Conservation (phyloP, 1,140 invertebrate species). For the Ceratitis capitata region DNA sequence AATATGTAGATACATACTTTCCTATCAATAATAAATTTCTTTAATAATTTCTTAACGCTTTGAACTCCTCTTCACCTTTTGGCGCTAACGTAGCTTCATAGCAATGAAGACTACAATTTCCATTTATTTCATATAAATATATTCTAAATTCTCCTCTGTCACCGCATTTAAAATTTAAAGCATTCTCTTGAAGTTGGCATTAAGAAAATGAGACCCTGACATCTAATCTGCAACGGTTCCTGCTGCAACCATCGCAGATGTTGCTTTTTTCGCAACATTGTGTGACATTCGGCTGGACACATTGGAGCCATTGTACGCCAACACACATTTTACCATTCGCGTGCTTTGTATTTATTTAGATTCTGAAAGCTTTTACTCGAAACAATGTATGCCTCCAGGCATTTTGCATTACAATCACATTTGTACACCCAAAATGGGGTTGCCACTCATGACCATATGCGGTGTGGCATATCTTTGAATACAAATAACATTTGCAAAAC, state of each 20-base stretch:
- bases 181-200: neutral
- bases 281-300: neutral
- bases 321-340: neutral
- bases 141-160: neutral
- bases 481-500: neutral
- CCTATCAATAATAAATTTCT: too few relatives aligned
- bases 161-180: neutral
- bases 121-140: too few relatives aligned
- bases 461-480: slow-evolving; percentile 26
- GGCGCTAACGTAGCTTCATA: too few relatives aligned
- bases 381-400: neutral
- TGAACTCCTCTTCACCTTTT: too few relatives aligned
- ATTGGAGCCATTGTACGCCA: neutral
- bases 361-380: neutral
- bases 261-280: neutral
- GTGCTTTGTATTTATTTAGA: neutral
- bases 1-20: too few relatives aligned
- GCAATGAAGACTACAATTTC: too few relatives aligned
- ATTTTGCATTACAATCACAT: neutral
- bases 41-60: too few relatives aligned
- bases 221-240: neutral
- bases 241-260: too few relatives aligned
- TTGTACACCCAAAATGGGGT: slow-evolving; percentile 7
- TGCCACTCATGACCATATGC: slow-evolving; percentile 25
- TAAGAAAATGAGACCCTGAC: neutral